A percentile compares a stretch with the other conserved stretches of the same genome.
phyloP scores from a whole-genome alignment of 2,888 invertebrate genomes.

The Eupithecia inturbata region DNA sequence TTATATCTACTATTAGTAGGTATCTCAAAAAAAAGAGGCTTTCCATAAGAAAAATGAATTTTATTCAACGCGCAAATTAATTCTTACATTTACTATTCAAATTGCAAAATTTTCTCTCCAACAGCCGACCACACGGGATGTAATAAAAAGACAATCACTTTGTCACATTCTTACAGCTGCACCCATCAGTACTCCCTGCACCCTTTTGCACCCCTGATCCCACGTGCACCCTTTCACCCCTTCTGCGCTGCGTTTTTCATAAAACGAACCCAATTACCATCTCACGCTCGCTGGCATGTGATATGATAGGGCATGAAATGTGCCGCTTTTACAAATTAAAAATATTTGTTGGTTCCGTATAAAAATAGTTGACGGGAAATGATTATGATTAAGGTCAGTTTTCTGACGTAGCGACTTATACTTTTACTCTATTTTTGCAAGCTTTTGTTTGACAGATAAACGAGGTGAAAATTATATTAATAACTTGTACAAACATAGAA shows the following conservation, averaged over 20 bases:
- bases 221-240: background rate
- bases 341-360: conserved; percentile 16
- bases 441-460: too few relatives aligned
- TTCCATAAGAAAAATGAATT: background rate
- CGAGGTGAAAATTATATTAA: too few relatives aligned
- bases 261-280: conserved; percentile 58
- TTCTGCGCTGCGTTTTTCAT: conserved; percentile 47
- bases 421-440: too few relatives aligned
- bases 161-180: conserved; percentile 24
- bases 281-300: conserved; percentile 24
- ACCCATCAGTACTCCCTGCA: conserved; percentile 3
- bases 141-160: conserved; percentile 23
- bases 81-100: background rate
- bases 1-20: too few relatives aligned
- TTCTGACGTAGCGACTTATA: too few relatives aligned
- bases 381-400: background rate
- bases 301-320: conserved; percentile 7
- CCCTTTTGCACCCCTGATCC: background rate
- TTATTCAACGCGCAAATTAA: background rate
- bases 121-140: conserved; percentile 18
- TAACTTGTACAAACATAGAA: too few relatives aligned
- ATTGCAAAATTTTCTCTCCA: background rate
- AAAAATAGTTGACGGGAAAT: background rate
- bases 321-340: background rate
- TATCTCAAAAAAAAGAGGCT: background rate